Percentiles rank a stretch among this genome's conserved stretches.
Evolutionary conservation across 2,797 vertebrate species (phyloP).

Genomic region (Diplodus sargus): DNA sequence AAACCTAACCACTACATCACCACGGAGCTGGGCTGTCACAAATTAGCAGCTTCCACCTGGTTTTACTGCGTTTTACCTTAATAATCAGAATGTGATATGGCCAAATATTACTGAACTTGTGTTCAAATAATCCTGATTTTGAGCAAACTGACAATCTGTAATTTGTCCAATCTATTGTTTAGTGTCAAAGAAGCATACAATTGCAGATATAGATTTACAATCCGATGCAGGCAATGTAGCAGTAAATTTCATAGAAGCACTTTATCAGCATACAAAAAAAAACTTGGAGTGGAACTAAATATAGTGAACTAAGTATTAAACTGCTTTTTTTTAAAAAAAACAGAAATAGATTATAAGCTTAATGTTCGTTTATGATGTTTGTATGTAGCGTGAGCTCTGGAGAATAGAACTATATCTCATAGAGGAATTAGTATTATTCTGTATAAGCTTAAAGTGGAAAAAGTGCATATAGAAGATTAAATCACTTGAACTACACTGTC

Average conservation of each 20-base stretch:
- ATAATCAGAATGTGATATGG: not conserved
- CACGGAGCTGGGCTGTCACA: slow-evolving; percentile 19
- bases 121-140: slow-evolving; percentile 27
- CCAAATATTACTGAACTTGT: not conserved
- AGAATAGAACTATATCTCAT: not conserved
- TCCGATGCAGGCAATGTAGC: slow-evolving; percentile 1
- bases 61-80: not conserved
- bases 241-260: not conserved
- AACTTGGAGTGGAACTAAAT: too few relatives aligned
- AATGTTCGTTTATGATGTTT: not conserved
- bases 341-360: not conserved
- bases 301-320: not conserved
- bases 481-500: not conserved
- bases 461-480: not conserved
- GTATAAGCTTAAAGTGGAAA: slow-evolving; percentile 7
- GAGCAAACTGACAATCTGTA: slow-evolving; percentile 52
- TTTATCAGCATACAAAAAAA: not conserved
- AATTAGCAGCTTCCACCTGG: not conserved
- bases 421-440: not conserved
- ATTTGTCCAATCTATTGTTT: slow-evolving; percentile 3
- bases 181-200: not conserved
- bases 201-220: not conserved
- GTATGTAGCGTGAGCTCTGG: not conserved
- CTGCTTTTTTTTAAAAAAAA: not conserved
- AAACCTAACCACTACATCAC: slow-evolving; percentile 28